phyloP scores from a whole-genome alignment of 1,140 invertebrate genomes.

The Anagrus nilaparvatae region DNA sequence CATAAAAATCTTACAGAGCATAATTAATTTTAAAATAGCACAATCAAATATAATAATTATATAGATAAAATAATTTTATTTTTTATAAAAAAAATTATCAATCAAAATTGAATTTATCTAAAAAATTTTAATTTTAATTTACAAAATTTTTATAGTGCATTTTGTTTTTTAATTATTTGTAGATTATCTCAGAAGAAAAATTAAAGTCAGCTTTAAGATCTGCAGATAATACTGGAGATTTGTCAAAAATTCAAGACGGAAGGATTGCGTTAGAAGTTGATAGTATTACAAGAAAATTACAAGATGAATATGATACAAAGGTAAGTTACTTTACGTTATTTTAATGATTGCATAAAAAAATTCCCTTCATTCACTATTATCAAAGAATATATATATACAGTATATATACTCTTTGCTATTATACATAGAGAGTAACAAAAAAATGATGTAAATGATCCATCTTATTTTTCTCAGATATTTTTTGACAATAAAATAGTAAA shows the following conservation, averaged over 20 bases:
- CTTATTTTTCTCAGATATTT: too few species aligned
- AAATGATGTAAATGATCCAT: too few species aligned
- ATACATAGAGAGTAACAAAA: too few species aligned
- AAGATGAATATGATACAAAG: conserved; percentile 30
- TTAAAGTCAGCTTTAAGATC: conserved; percentile 52
- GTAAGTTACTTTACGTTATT: conserved; percentile 18
- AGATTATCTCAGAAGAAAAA: conserved; percentile 53
- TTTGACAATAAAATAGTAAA: too few species aligned
- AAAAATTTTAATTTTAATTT: background rate
- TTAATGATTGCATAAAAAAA: background rate
- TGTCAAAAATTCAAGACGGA: conserved; percentile 30
- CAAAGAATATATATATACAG: too few species aligned
- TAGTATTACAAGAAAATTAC: conserved; percentile 29
- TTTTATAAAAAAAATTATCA: background rate
- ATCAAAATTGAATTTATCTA: background rate
- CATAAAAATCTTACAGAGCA: too few species aligned
- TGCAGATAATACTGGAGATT: conserved; percentile 35
- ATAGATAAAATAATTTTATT: too few species aligned
- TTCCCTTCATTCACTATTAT: background rate
- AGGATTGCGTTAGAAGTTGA: conserved; percentile 27
- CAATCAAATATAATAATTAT: too few species aligned
- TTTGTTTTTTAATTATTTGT: conserved; percentile 24
- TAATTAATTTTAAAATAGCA: too few species aligned
- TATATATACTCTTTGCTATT: too few species aligned
- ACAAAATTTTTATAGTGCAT: conserved; percentile 4